phyloP scores from a whole-genome alignment of 2,113 vertebrate genomes.

The Pungitius pungitius region DNA sequence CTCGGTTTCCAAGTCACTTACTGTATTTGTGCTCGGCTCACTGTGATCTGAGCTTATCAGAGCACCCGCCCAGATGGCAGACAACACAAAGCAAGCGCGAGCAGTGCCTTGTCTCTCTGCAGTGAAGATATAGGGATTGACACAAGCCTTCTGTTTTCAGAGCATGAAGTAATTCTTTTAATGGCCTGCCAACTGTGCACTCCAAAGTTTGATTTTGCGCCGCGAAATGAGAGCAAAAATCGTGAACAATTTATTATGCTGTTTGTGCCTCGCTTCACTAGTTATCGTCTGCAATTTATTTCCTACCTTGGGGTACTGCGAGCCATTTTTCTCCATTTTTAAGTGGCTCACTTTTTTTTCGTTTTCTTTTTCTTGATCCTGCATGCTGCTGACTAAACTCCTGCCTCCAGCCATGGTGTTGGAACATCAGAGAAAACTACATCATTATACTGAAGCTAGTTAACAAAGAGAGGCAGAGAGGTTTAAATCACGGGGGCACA shows the following conservation, averaged over 20 bases:
- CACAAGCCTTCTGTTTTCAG: slow-evolving; percentile 75
- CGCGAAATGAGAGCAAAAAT: slow-evolving; percentile 76
- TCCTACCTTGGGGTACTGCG: slow-evolving; percentile 81
- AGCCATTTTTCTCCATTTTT: slow-evolving; percentile 81
- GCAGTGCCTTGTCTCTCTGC: slow-evolving; percentile 54
- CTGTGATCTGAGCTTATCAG: slow-evolving; percentile 59
- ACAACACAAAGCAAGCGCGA: slow-evolving; percentile 52
- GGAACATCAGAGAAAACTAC: slow-evolving; percentile 82
- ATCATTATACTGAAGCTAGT: slow-evolving; percentile 80
- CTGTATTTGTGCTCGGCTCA: slow-evolving; percentile 64
- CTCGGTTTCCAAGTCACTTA: slow-evolving; percentile 67
- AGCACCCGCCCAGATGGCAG: slow-evolving; percentile 52
- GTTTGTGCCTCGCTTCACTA: slow-evolving; percentile 79
- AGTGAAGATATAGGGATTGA: slow-evolving; percentile 73
- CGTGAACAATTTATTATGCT: slow-evolving; percentile 82
- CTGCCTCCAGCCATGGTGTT: slow-evolving; percentile 80
- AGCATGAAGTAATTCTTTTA: slow-evolving; percentile 83
- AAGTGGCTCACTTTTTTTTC: slow-evolving; percentile 62
- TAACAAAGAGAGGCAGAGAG: slow-evolving; percentile 79
- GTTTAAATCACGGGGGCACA: slow-evolving; percentile 73
- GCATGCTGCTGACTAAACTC: slow-evolving; percentile 79
- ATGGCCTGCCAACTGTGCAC: slow-evolving; percentile 79
- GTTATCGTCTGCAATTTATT: slow-evolving; percentile 84
- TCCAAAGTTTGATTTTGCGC: slow-evolving; percentile 80
- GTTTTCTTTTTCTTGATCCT: slow-evolving; percentile 71